Conservation (phyloP, 2,888 invertebrate species). For the Buathra laborator region DNA sequence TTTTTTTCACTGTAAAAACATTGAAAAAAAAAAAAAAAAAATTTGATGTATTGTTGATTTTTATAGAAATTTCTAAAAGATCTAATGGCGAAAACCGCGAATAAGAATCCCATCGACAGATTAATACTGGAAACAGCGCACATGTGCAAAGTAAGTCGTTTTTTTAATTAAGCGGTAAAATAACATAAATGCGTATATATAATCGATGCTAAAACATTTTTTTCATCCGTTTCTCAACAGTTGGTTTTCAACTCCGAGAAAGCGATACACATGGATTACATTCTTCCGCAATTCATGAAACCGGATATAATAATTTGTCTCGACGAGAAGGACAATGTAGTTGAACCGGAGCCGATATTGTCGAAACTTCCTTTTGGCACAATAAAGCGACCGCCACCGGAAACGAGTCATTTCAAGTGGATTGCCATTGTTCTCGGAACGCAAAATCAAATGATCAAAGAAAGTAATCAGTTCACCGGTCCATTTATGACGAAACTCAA, state of each 20-base stretch:
- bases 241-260: slow-evolving; percentile 86
- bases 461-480: slow-evolving; percentile 83
- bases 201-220: neutral
- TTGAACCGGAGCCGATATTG: slow-evolving; percentile 79
- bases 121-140: slow-evolving; percentile 58
- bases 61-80: slow-evolving; percentile 42
- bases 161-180: neutral
- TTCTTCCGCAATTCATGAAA: slow-evolving; percentile 90
- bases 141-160: slow-evolving; percentile 64
- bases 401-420: slow-evolving; percentile 83
- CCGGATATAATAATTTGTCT: slow-evolving; percentile 89
- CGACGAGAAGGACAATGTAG: slow-evolving; percentile 85
- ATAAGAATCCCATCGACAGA: slow-evolving; percentile 10
- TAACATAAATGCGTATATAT: neutral
- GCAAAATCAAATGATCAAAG: slow-evolving; percentile 57
- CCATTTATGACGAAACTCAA: slow-evolving; percentile 88
- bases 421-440: slow-evolving; percentile 87
- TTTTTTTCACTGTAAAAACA: neutral
- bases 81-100: neutral
- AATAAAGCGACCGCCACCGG: slow-evolving; percentile 75
- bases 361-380: slow-evolving; percentile 55
- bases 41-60: neutral
- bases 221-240: slow-evolving; percentile 70
- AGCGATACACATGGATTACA: slow-evolving; percentile 86
- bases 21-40: neutral